phyloP scores from a whole-genome alignment of 2,888 invertebrate species.

The Coremacera marginata region DNA sequence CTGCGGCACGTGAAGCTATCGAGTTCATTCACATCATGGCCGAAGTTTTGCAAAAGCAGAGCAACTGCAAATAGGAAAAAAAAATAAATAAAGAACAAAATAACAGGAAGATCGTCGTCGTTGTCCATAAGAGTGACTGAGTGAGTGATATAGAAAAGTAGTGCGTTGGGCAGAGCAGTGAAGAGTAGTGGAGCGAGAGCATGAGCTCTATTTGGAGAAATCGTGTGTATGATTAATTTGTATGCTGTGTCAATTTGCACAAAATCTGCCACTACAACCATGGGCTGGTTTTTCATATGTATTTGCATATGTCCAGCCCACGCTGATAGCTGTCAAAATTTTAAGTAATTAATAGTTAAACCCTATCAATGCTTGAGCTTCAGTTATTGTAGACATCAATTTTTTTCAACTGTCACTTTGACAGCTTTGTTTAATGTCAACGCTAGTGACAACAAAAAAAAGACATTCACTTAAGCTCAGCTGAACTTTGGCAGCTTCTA shows the following conservation, averaged over 20 bases:
- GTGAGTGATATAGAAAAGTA: not conserved
- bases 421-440: not conserved
- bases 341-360: not conserved
- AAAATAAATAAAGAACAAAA: not conserved
- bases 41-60: slow-evolving; percentile 42
- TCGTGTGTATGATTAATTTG: too few species aligned
- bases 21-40: slow-evolving; percentile 61
- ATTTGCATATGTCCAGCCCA: not conserved
- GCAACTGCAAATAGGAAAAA: not conserved
- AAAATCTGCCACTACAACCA: too few species aligned
- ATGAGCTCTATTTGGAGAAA: too few species aligned
- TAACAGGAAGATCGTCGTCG: not conserved
- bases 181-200: too few species aligned
- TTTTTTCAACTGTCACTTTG: not conserved
- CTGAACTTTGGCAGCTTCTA: slow-evolving; percentile 5
- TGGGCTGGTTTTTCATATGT: too few species aligned
- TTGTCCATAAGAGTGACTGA: not conserved
- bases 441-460: not conserved
- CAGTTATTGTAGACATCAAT: too few species aligned
- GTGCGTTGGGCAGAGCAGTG: not conserved
- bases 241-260: too few species aligned
- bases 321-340: slow-evolving; percentile 7
- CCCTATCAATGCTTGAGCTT: not conserved
- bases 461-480: not conserved
- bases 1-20: slow-evolving; percentile 45